Base-by-base conservation (phyloP, 2,797 vertebrate species). In the Dipus sagitta region DNA sequence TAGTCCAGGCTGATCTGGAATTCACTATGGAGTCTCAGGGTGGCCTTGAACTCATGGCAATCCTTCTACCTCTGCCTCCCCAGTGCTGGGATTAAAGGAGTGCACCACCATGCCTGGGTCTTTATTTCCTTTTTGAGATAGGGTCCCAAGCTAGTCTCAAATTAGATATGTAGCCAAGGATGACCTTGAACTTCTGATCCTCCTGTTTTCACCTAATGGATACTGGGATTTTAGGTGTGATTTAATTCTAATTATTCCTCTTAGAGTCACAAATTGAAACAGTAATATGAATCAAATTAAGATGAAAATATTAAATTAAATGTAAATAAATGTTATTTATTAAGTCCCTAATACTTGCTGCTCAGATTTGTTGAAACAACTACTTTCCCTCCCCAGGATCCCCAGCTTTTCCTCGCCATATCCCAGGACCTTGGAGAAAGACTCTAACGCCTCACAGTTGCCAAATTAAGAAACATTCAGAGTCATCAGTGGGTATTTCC, bases 401-500 rank as follows among this genome's bases (percentile, higher is more conserved):
- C 54, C 14, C 54, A 14, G 54, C 78, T 89, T 83, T 2, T 30
- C 26, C 75, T 34, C 72, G 82, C 38, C 86, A 81, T 26, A 83
- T 20, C 88, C 86, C 70, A 96, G 86, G 83, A 88, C 67, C 85
- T 65, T 15, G 26, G n/a, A 62, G 92, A 86, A 96, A 94, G 0
- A 86, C 67, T 28, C 91, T 23, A 86, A 72, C 38, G 81, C 75
- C 80, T 96, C 67, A 52, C 26, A 18, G 83, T 38, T 94, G 74
- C 54, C 47, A 74, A 79, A 93, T 86, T 90, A 90, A 72, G 90
- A 92, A 86, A 86, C 34, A 82, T 13, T 90, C 76, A 79, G 93
- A 90, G 68, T 87, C 74, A 86, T 82, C 54, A 92, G 52, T 65
- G 92, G 96, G 89, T 86, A 87, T 96, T 96, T 95, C 96, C 95